Conservation (phyloP, 2,888 invertebrate species). For the Dilophus febrilis region DNA sequence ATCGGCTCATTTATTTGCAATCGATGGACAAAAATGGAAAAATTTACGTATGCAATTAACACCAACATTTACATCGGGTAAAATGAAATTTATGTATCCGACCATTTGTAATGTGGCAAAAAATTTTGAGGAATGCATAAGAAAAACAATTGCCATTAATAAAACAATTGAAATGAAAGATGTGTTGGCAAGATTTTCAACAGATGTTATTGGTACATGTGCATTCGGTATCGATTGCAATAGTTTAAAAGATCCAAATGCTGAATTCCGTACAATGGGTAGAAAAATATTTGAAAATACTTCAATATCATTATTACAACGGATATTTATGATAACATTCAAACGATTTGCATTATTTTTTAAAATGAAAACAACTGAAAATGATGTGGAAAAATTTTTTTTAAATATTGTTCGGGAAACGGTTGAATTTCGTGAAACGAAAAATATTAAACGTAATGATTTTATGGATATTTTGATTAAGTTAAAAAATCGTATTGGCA, state of each 20-base stretch:
- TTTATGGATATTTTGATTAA: constrained; percentile 13
- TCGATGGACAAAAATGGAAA: constrained; percentile 31
- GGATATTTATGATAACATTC: not conserved
- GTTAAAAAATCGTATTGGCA: not conserved
- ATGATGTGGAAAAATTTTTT: constrained; percentile 16
- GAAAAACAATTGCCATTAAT: constrained; percentile 11
- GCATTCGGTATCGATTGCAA: constrained; percentile 34
- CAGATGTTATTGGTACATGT: constrained; percentile 33
- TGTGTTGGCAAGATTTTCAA: constrained; percentile 29
- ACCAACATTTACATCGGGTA: too few species aligned
- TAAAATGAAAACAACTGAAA: not conserved
- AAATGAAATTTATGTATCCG: constrained; percentile 8
- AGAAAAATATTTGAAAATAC: constrained; percentile 12
- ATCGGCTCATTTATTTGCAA: too few species aligned
- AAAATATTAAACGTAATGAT: constrained; percentile 13
- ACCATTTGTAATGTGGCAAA: not conserved
- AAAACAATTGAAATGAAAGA: constrained; percentile 27
- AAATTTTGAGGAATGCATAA: constrained; percentile 7
- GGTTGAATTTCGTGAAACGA: constrained; percentile 4
- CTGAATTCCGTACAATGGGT: constrained; percentile 17
- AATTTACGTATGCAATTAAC: constrained; percentile 22
- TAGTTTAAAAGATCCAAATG: too few species aligned
- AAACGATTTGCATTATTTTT: not conserved
- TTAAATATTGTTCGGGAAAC: not conserved
- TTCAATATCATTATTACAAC: constrained; percentile 11